Percentiles rank a stretch among this genome's conserved stretches.
Conservation (phyloP, 1,140 invertebrate species). For the Orussus abietinus region DNA sequence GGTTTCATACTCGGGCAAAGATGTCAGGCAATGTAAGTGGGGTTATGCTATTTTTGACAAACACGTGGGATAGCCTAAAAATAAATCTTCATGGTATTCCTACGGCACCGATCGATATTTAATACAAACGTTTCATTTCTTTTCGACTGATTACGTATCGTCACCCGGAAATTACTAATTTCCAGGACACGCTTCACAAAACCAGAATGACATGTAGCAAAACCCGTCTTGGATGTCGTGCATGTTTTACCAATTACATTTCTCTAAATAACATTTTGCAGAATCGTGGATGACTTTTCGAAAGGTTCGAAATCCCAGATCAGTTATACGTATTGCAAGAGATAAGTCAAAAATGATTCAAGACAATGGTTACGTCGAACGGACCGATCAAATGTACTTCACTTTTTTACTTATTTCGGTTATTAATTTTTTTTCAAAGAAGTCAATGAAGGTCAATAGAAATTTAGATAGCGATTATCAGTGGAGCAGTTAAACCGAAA, state of each 20-base stretch:
- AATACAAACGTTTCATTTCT: neutral
- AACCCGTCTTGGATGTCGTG: neutral
- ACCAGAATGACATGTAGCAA: slow-evolving; percentile 21
- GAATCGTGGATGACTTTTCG: no score
- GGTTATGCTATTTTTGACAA: slow-evolving; percentile 18
- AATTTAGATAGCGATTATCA: neutral
- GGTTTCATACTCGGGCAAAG: slow-evolving; percentile 32
- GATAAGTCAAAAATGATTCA: no score
- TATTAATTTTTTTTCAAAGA: no score
- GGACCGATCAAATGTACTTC: no score
- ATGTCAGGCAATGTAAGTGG: no score
- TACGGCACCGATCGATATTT: no score
- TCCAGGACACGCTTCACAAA: slow-evolving; percentile 17
- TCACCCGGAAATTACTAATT: neutral
- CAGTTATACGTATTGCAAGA: no score
- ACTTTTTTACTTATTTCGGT: no score
- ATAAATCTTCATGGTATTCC: slow-evolving; percentile 15
- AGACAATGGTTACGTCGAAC: no score
- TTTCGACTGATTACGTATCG: neutral
- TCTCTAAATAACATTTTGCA: no score
- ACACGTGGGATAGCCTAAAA: slow-evolving; percentile 19
- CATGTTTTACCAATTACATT: slow-evolving; percentile 1
- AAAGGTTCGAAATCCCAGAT: no score
- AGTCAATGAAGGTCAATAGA: slow-evolving; percentile 18
- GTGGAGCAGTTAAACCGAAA: neutral